phyloP scores from a whole-genome alignment of 1,140 invertebrate genomes.

The Phenacoccus solenopsis region DNA sequence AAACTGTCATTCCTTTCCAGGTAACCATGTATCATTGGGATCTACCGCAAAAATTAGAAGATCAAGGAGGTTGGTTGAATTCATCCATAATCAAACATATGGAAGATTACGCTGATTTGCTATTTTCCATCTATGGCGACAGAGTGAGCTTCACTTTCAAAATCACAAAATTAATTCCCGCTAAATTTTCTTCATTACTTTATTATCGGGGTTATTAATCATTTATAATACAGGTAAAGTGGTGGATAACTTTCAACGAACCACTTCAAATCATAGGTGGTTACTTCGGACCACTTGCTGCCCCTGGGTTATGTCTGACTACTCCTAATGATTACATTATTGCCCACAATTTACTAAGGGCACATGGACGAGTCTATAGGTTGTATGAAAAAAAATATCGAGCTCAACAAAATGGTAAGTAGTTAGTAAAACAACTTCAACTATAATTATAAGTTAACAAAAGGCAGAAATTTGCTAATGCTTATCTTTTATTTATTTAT shows the following conservation, averaged over 20 bases:
- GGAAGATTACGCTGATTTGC: constrained; percentile 38
- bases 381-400: constrained; percentile 51
- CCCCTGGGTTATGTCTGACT: constrained; percentile 36
- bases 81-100: constrained; percentile 42
- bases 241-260: constrained; percentile 61
- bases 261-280: constrained; percentile 50
- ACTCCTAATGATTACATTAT: constrained; percentile 43
- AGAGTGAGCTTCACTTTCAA: constrained; percentile 25
- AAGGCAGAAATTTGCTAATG: too few relatives aligned
- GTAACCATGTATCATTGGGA: constrained; percentile 44
- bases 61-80: constrained; percentile 48
- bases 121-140: constrained; percentile 40
- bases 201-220: too few relatives aligned
- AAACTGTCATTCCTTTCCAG: constrained; percentile 7
- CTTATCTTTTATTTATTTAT: too few relatives aligned
- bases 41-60: constrained; percentile 38
- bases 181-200: not conserved
- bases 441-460: too few relatives aligned
- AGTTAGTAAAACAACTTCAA: too few relatives aligned
- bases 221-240: constrained; percentile 33
- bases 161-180: not conserved
- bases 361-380: constrained; percentile 49
- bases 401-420: constrained; percentile 39
- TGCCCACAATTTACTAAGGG: constrained; percentile 46
- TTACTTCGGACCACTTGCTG: constrained; percentile 38